phyloP scores from a whole-genome alignment of 2,113 vertebrate genomes.

The Menura novaehollandiae region DNA sequence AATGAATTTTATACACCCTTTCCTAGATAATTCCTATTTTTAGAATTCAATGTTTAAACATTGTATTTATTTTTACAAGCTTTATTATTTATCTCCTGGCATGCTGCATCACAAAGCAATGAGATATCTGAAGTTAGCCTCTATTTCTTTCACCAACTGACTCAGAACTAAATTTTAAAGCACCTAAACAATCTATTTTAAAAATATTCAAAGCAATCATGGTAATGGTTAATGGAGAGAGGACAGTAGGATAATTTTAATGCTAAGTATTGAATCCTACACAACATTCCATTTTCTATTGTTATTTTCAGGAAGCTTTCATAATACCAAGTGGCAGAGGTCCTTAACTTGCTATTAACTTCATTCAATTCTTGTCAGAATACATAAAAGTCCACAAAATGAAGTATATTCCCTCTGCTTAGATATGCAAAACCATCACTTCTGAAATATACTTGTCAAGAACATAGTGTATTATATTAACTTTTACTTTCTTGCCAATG shows the following conservation, averaged over 20 bases:
- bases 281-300: background rate
- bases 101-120: background rate
- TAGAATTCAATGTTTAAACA: background rate
- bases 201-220: background rate
- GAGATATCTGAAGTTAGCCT: background rate
- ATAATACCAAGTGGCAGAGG: background rate
- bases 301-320: background rate
- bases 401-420: background rate
- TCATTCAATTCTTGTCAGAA: background rate
- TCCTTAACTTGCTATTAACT: constrained; percentile 17
- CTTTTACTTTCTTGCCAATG: background rate
- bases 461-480: background rate
- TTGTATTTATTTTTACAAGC: background rate
- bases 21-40: background rate
- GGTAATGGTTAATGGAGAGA: background rate
- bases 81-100: background rate
- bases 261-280: background rate
- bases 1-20: background rate
- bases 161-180: background rate
- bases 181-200: background rate
- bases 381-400: background rate
- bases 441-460: background rate
- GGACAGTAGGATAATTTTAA: constrained; percentile 1
- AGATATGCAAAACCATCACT: background rate
- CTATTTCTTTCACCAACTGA: background rate